These are phyloP conservation scores for Ptychodera flava DNA, from an alignment of 35 echinoderm and acorn worm genomes.

Conservation along the genomic window DNA sequence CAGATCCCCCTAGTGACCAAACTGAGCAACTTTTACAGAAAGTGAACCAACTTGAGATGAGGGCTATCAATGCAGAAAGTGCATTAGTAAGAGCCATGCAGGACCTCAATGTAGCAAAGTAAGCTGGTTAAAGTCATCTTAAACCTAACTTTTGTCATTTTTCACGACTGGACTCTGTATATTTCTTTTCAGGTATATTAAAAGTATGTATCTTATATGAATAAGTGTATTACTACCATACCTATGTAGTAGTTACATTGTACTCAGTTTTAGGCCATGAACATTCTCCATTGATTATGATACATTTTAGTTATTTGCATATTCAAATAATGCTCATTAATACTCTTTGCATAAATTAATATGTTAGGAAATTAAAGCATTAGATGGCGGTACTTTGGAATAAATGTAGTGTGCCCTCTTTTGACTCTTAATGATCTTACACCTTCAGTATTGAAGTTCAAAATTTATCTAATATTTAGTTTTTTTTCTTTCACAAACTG, in stretches of 20 bases:
- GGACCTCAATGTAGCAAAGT: conserved; percentile 73
- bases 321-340: too few species aligned
- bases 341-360: too few species aligned
- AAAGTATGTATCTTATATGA: neutral
- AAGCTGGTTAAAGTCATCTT: neutral
- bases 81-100: conserved; percentile 60
- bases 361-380: too few species aligned
- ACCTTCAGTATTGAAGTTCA: too few species aligned
- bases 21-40: conserved; percentile 41
- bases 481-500: too few species aligned
- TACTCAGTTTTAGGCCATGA: neutral
- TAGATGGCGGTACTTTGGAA: too few species aligned
- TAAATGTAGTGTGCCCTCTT: too few species aligned
- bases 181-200: neutral
- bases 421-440: too few species aligned
- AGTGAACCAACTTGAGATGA: conserved; percentile 53
- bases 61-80: conserved; percentile 55
- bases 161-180: neutral
- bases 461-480: too few species aligned
- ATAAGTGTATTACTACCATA: neutral
- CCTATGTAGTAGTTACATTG: neutral
- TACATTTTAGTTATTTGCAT: too few species aligned
- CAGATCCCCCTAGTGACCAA: conserved; percentile 5
- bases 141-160: neutral
- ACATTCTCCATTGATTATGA: neutral